Percentiles rank a stretch among this genome's conserved stretches.
phyloP scores from a whole-genome alignment of 2,888 invertebrate genomes.

The Himalopsyche anomala region DNA sequence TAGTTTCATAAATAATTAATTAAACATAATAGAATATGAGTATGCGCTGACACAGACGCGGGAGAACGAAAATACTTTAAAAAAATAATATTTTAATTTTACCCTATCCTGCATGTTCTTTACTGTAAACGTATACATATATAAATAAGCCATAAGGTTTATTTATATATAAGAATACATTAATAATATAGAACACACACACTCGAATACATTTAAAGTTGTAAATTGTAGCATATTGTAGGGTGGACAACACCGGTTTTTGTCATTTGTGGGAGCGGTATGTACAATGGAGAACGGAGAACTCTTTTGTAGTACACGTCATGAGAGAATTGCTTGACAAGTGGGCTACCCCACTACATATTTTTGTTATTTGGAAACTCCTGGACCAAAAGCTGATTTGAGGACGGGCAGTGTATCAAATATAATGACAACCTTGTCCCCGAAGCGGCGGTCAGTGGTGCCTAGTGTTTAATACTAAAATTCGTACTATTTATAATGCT shows the following conservation, averaged over 20 bases:
- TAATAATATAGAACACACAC: background rate
- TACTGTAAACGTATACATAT: no score
- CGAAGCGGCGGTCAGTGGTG: background rate
- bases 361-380: constrained; percentile 7
- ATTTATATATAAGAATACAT: no score
- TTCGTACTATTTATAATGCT: no score
- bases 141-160: no score
- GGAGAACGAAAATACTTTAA: no score
- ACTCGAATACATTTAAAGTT: background rate
- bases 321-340: constrained; percentile 23
- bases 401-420: constrained; percentile 3
- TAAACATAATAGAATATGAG: no score
- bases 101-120: no score
- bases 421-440: background rate
- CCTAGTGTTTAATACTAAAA: no score
- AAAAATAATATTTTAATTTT: no score
- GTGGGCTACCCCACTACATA: constrained; percentile 4
- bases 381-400: background rate
- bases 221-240: background rate
- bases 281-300: background rate
- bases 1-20: no score
- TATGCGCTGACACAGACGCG: no score
- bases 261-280: constrained; percentile 16
- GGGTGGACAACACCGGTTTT: constrained; percentile 17
- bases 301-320: background rate